Base-by-base conservation (phyloP, 2,113 vertebrate genomes). In the Bos javanicus region DNA sequence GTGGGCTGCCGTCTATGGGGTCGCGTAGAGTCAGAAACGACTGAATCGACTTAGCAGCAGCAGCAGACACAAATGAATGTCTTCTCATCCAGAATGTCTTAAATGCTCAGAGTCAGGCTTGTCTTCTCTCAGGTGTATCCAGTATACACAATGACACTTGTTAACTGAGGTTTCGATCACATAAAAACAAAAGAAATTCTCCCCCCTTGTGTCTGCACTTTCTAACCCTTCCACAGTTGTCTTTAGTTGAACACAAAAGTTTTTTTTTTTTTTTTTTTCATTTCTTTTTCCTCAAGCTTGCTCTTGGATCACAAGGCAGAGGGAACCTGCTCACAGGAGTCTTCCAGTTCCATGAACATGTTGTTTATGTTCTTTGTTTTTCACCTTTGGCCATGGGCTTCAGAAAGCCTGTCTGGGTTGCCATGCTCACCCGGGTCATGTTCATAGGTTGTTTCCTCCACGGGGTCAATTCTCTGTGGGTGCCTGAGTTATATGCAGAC, bases 401-500 rank as follows among this genome's bases (percentile, higher is more conserved):
- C 64, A 25, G 46, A 50, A 93, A 84, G 39, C 26, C 57, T 5
- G 1, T 64, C 8, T 13, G 82, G 81, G 48, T 94, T 76, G 14
- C 39, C 10, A 1, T 4, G 56, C 64, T 80, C 76, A 59, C 93
- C 95, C 78, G 50, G 28, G 7, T 52, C 76, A 1, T 21, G 93
- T 96, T 96, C 96, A 90, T 50, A 94, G 97, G 94, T 95, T 25
- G 25, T 60, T 97, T 95, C 97, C 96, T 92, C 17, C 57, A 94
- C 94, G 33, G 0, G 94, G 52, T 78, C 88, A 39, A 21, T 62
- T 98, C 80, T 94, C 91, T 54, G 14, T 90, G 92, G 1, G 21
- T 87, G 94, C 90, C 93, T 59, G 71, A 95, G 95, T 95, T 97
- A 98, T 97, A 96, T 96, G 97, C 97, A 97, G 98, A 97, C 93